Evolutionary conservation across 1,140 invertebrate genomes (phyloP), one percentile per base, ranked within the genome.

Genomic region (Lepidurus packardi): DNA sequence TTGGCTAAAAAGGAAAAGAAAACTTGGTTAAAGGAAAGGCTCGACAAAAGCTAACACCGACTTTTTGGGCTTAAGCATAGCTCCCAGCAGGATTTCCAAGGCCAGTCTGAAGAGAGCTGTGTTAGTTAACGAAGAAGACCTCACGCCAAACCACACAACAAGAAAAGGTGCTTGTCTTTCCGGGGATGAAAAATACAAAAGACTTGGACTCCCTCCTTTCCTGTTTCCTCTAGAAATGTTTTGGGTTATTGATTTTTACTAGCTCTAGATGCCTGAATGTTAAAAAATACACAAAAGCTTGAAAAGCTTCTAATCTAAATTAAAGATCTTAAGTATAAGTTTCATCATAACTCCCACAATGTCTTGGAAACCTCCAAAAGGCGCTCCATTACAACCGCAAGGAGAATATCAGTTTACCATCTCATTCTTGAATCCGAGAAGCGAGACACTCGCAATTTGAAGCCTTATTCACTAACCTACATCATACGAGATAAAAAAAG

Each of bases 71-170:
- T 65, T 65, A 13, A 65, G 53, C 53, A 65, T 65, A 9, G 53
- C 53, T 65, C 13, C 53, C 53, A 65, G 53, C 53, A 16, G 53
- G 21, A 65, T 16, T 65, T 65, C 53, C 53, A 65, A 65, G 53
- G 53, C 53, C 53, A 65, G 13, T n/a, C 7, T 65, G 53, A 65
- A 65, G 53, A 65, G 53, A 65, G 21, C 53, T 0, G 53, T 65
- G 53, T 65, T 65, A 47, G 45, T 47, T 47, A 65, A 65, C 13
- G 53, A 65, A 65, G 53, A 65, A 65, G 13, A 65, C 53, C 53
- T 65, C 53, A 65, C 53, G 53, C 13, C 21, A 9, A 21, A 13
- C 34, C 34, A 34, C 34, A 34, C 34, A 34, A 34, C 34, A 34
- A 34, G 34, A 34, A 34, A 34, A 34, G 34, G 34, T 4, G 34